Base-by-base conservation (phyloP, 2,113 vertebrate species). In the Danionella cerebrum region DNA sequence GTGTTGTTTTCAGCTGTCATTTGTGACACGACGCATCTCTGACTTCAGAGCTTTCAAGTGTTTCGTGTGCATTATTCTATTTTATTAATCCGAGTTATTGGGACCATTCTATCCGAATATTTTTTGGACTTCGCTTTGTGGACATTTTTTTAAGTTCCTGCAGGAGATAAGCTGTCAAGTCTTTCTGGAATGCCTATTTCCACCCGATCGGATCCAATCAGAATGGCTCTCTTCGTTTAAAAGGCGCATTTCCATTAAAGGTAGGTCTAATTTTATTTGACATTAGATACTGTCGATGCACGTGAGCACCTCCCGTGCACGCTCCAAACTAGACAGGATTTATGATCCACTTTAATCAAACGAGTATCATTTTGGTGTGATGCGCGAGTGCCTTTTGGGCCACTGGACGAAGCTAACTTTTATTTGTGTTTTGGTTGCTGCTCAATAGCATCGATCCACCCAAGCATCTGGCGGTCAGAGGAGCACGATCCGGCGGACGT, bases 401-500 rank as follows among this genome's bases (percentile, higher is more conserved):
- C n/a, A n/a, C n/a, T n/a, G n/a, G n/a, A n/a, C n/a, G n/a, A n/a
- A n/a, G n/a, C n/a, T n/a, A n/a, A n/a, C n/a, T n/a, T n/a, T n/a
- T n/a, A n/a, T n/a, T n/a, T n/a, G n/a, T 67, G 25, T 45, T 67
- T 22, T 25, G 47, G 52, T 36, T 35, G 36, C 25, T 60, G 36
- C 63, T 25, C 19, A 38, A 53, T 59, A 64, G 59, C 27, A 60
- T 35, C 50, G 65, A 68, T 54, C 19, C 44, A 24, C 19, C 19
- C 65, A 62, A 35, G 35, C 73, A 42, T 48, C 33, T 68, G 48
- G 10, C 41, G 25, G 55, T 42, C 55, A 59, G 16, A 9, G 54
- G 53, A 69, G 66, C 76, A 48, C 60, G 71, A 24, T 33, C 62
- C 68, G 67, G 75, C 25, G 45, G 77, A 78, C 71, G 72, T 76